Evolutionary conservation across 1,140 invertebrate genomes (phyloP).

Genomic region (Drosophila micromelanica): DNA sequence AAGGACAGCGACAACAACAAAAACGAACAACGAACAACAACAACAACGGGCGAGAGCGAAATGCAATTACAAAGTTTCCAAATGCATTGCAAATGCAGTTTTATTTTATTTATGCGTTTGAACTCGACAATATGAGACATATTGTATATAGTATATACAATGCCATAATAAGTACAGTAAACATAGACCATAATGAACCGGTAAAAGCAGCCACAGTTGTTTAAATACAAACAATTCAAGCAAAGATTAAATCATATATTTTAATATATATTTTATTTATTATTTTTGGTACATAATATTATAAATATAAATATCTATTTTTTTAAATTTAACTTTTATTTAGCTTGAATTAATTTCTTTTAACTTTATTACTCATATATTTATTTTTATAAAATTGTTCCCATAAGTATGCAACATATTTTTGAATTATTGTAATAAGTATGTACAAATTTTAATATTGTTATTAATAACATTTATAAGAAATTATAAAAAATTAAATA

Average conservation of each 20-base stretch:
- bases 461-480: too few relatives aligned
- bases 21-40: constrained; percentile 28
- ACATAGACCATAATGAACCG: not conserved
- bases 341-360: too few relatives aligned
- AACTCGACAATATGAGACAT: constrained; percentile 12
- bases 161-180: constrained; percentile 12
- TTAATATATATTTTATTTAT: not conserved
- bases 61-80: constrained; percentile 44
- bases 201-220: too few relatives aligned
- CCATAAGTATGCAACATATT: constrained; percentile 21
- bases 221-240: not conserved
- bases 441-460: not conserved
- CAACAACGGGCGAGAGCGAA: constrained; percentile 22
- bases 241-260: too few relatives aligned
- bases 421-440: not conserved
- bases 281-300: too few relatives aligned
- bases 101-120: constrained; percentile 40
- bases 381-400: not conserved
- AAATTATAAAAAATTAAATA: not conserved
- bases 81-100: constrained; percentile 37
- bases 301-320: too few relatives aligned
- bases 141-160: not conserved
- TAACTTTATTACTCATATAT: too few relatives aligned
- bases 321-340: too few relatives aligned
- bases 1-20: constrained; percentile 28